These are phyloP conservation scores for Phoebastria nigripes DNA, from an alignment of 2,797 vertebrate genomes.

Conservation along the genomic window DNA sequence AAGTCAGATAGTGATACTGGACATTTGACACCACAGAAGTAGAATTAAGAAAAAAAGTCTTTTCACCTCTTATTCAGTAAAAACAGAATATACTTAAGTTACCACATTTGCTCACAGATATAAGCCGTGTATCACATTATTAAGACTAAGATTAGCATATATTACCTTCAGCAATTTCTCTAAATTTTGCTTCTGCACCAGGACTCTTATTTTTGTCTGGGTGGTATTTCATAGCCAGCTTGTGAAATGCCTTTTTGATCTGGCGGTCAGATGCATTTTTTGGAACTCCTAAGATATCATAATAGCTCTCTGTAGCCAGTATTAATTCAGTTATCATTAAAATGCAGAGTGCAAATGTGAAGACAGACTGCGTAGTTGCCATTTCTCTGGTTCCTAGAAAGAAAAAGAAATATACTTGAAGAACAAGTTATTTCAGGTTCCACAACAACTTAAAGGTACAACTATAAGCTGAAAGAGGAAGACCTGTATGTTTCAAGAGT, in stretches of 20 bases:
- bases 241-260: constrained; percentile 97
- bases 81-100: neutral
- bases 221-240: constrained; percentile 93
- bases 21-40: neutral
- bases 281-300: constrained; percentile 90
- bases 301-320: constrained; percentile 90
- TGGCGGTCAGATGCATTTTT: constrained; percentile 91
- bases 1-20: neutral
- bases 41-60: neutral
- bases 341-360: constrained; percentile 87
- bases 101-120: neutral
- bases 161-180: constrained; percentile 94
- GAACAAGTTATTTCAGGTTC: neutral
- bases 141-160: neutral
- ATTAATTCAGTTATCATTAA: constrained; percentile 95
- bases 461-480: neutral
- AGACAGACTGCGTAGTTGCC: constrained; percentile 85
- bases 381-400: constrained; percentile 75
- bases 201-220: constrained; percentile 95
- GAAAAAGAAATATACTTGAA: constrained; percentile 10
- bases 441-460: neutral
- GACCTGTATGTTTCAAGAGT: neutral
- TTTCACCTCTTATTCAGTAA: neutral
- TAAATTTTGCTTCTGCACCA: constrained; percentile 90
- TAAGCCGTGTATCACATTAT: neutral